Evolutionary conservation across 1,140 invertebrate species (phyloP).

Genomic region (Lordiphosa collinella): DNA sequence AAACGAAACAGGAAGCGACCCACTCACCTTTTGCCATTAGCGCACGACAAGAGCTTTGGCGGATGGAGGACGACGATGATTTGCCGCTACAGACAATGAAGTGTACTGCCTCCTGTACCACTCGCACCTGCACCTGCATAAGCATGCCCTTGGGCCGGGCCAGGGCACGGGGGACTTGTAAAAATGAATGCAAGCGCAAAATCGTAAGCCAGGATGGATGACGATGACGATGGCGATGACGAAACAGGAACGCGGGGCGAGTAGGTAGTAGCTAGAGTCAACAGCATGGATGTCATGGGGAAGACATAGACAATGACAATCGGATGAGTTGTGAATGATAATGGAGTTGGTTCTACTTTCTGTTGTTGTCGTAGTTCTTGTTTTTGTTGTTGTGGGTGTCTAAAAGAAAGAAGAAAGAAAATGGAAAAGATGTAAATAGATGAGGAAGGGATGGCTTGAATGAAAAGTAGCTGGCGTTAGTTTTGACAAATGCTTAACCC

Average conservation of each 20-base stretch:
- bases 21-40: slow-evolving; percentile 51
- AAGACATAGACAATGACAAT: slow-evolving; percentile 68
- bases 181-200: slow-evolving; percentile 53
- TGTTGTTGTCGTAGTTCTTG: not conserved
- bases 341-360: slow-evolving; percentile 25
- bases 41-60: slow-evolving; percentile 27
- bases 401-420: slow-evolving; percentile 4
- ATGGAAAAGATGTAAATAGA: slow-evolving; percentile 25
- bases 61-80: slow-evolving; percentile 24
- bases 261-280: slow-evolving; percentile 27
- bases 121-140: slow-evolving; percentile 39
- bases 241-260: not conserved
- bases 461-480: slow-evolving; percentile 36
- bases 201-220: slow-evolving; percentile 41
- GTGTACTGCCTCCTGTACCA: slow-evolving; percentile 21
- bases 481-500: slow-evolving; percentile 16
- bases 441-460: slow-evolving; percentile 44
- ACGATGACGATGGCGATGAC: slow-evolving; percentile 12
- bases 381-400: not conserved
- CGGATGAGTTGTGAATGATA: slow-evolving; percentile 77
- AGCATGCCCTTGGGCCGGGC: slow-evolving; percentile 46
- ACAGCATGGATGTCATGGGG: slow-evolving; percentile 38
- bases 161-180: slow-evolving; percentile 24
- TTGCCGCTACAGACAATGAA: slow-evolving; percentile 42
- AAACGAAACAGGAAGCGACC: slow-evolving; percentile 5